A percentile compares a stretch with the other conserved stretches of the same genome.
phyloP scores from a whole-genome alignment of 2,888 invertebrate species.

The Crioceris asparagi region DNA sequence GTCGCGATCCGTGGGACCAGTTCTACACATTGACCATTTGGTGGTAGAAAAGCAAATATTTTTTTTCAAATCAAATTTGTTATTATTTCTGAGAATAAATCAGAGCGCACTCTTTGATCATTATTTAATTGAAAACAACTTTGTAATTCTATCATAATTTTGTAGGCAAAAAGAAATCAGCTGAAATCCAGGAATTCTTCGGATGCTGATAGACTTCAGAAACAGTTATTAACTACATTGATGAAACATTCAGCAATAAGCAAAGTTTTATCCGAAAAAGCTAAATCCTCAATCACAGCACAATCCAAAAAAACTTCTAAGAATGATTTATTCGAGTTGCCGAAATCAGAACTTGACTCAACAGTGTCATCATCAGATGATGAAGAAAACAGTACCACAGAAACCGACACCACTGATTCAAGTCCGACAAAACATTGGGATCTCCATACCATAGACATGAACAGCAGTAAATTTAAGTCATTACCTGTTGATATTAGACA shows the following conservation, averaged over 20 bases:
- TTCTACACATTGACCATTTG: too few species aligned
- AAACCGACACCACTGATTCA: conserved; percentile 14
- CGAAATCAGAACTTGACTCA: conserved; percentile 34
- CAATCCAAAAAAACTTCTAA: conserved; percentile 24
- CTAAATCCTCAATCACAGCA: conserved; percentile 39
- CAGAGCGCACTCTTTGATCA: too few species aligned
- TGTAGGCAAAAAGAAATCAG: conserved; percentile 65
- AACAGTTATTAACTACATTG: conserved; percentile 60
- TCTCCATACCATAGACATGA: conserved; percentile 70
- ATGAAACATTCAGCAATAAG: conserved; percentile 72
- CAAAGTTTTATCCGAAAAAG: conserved; percentile 48
- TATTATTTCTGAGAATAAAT: too few species aligned
- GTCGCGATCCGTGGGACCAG: too few species aligned
- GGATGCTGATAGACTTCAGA: conserved; percentile 62
- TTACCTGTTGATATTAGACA: conserved; percentile 84
- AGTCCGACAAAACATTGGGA: conserved; percentile 46
- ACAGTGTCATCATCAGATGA: conserved; percentile 30
- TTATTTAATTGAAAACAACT: too few species aligned
- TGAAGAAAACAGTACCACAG: conserved; percentile 37
- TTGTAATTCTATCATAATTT: too few species aligned
- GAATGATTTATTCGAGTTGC: conserved; percentile 59
- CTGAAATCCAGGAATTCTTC: conserved; percentile 57
- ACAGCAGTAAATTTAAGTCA: conserved; percentile 65
- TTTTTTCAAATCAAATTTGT: too few species aligned
- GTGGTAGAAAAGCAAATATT: too few species aligned